phyloP scores from a whole-genome alignment of 1,140 invertebrate species.

The Cyphomyrmex costatus region DNA sequence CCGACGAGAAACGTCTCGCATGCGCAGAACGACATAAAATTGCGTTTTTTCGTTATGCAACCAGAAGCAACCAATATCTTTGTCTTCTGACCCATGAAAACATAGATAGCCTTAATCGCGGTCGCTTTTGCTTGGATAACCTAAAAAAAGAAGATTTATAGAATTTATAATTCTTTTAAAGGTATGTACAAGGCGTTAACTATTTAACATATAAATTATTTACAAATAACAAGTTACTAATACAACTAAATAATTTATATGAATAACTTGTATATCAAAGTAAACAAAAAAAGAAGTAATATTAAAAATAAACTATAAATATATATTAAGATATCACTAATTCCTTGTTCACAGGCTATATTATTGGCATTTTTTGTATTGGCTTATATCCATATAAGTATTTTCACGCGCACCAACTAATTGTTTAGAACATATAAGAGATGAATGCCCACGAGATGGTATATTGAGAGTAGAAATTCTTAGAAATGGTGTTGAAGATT shows the following conservation, averaged over 20 bases:
- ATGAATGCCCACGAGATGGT: conserved; percentile 97
- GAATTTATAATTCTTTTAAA: conserved; percentile 97
- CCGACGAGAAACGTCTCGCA: too few relatives aligned
- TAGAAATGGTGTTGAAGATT: conserved; percentile 90
- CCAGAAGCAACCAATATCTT: too few relatives aligned
- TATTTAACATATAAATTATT: not conserved
- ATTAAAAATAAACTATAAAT: too few relatives aligned
- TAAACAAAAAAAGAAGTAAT: not conserved
- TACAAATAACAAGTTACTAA: too few relatives aligned
- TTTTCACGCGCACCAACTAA: conserved; percentile 97
- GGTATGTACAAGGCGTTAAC: conserved; percentile 85
- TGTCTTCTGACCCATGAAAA: too few relatives aligned
- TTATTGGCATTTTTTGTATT: conserved; percentile 96
- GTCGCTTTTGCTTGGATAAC: too few relatives aligned
- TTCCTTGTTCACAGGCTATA: conserved; percentile 90
- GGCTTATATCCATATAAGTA: conserved; percentile 97
- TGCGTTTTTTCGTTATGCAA: too few relatives aligned
- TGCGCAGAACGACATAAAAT: too few relatives aligned
- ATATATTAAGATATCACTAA: not conserved
- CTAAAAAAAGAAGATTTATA: conserved; percentile 94
- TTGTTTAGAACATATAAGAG: conserved; percentile 96
- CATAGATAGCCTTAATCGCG: too few relatives aligned
- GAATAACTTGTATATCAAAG: too few relatives aligned
- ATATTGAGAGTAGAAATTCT: conserved; percentile 98
- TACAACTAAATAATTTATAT: too few relatives aligned